Base-by-base conservation (phyloP, 2,113 vertebrate species). In the Nothoprocta perdicaria region DNA sequence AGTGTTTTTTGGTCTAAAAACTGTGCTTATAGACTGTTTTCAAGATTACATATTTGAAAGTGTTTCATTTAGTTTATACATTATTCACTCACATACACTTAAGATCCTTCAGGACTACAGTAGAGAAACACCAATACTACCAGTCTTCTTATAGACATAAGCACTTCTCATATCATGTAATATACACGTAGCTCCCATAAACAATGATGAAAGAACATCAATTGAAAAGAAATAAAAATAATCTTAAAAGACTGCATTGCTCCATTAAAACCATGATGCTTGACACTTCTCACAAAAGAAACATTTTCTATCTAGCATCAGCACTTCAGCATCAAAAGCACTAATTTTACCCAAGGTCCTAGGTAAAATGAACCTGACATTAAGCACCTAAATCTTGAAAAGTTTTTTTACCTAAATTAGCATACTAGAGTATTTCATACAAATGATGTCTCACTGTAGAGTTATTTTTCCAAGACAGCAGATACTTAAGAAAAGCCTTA, bases 131-230 rank as follows among this genome's bases (percentile, higher is more conserved):
- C 38, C 38, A 88, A 52, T 14, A n/a, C 29, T 48, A 8, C 19
- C 29, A 65, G 21, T 84, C 78, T 80, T 62, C 14, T 79, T 85
- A 95, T 85, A 95, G 83, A 89, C 29, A 48, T 55, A 86, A 72
- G 68, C 41, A 27, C 48, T 62, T 93, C 4, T 7, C 53, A n/a
- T 33, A n/a, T 16, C 26, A 4, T 7, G 10, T 27, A 12, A 77
- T 63, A 43, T 17, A 53, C 74, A 17, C 10, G 4, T 29, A 53
- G 41, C 43, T 74, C 50, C 67, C 53, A 85, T 53, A 19, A 41
- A 16, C 10, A 43, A 9, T 45, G 5, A 40, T 50, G 72, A 88
- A 69, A 50, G 9, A 24, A 62, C 6, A 72, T 14, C 57, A 67
- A 4, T 0, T 40, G 46, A 58, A 53, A 43, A 12, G 21, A 35